Conservation (phyloP, 2,113 vertebrate genomes). For the Psephotus haematonotus region DNA sequence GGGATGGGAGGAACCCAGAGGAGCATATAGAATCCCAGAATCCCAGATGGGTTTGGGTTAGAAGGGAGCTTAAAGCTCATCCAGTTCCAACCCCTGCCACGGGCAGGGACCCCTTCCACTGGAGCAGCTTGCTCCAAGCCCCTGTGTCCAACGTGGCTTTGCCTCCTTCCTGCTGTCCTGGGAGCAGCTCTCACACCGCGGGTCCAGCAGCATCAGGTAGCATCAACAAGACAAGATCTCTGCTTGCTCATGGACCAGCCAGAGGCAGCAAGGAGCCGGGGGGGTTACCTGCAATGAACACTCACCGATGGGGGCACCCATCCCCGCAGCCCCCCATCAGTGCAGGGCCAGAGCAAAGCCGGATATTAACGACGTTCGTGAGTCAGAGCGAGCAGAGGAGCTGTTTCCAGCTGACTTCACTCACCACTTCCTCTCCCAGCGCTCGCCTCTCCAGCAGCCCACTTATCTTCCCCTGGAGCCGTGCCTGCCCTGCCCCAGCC, state of each 20-base stretch:
- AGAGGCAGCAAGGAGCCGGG: neutral
- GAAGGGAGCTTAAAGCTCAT: neutral
- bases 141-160: neutral
- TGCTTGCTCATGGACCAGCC: rapidly evolving
- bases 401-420: conserved; percentile 70
- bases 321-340: neutral
- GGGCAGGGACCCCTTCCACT: neutral
- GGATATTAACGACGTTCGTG: neutral
- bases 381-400: conserved; percentile 24
- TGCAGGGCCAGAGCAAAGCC: neutral
- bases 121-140: neutral
- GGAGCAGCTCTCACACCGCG: rapidly evolving
- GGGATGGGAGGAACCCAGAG: neutral
- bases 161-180: neutral
- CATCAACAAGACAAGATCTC: rapidly evolving
- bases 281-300: rapidly evolving
- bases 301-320: rapidly evolving
- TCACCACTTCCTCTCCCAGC: conserved; percentile 76
- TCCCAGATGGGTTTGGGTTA: neutral
- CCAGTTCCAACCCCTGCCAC: neutral
- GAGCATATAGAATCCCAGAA: neutral
- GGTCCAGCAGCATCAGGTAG: neutral
- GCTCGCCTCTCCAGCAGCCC: conserved; percentile 72
- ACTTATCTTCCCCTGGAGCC: conserved; percentile 77
- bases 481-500: conserved; percentile 68